These are phyloP conservation scores for Plebejus argus DNA, from an alignment of 2,888 invertebrate genomes.

Conservation along the genomic window DNA sequence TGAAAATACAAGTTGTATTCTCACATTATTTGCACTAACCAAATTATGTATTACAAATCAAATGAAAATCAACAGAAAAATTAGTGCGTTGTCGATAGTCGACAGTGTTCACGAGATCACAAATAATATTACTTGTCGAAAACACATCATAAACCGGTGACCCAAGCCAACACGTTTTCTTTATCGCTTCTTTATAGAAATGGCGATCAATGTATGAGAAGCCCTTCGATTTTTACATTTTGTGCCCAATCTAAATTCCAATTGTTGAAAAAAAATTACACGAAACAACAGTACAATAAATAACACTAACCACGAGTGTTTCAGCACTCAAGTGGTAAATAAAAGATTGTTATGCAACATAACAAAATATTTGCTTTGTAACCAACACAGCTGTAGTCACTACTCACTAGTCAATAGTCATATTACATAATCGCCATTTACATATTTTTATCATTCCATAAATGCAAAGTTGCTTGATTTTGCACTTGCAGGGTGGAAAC, in stretches of 20 bases:
- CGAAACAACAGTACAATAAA: not conserved
- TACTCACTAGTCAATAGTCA: too few species aligned
- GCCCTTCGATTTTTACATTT: not conserved
- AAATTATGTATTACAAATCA: not conserved
- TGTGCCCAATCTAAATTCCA: not conserved
- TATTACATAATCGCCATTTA: not conserved
- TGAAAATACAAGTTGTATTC: slow-evolving; percentile 12
- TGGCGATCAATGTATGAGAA: too few species aligned
- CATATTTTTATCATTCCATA: not conserved
- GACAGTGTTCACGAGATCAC: slow-evolving; percentile 24
- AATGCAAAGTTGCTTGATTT: not conserved
- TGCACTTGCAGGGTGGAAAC: not conserved
- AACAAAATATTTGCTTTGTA: slow-evolving; percentile 6
- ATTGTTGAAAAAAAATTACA: not conserved
- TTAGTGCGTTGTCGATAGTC: slow-evolving; percentile 8
- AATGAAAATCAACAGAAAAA: not conserved
- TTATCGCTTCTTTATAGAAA: too few species aligned
- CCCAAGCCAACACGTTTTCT: too few species aligned
- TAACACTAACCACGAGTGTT: not conserved
- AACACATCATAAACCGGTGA: slow-evolving; percentile 5
- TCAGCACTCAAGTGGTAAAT: not conserved
- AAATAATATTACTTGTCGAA: slow-evolving; percentile 12
- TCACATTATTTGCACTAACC: not conserved
- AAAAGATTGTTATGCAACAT: not conserved
- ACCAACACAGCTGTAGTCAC: not conserved